Evolutionary conservation across 1,140 invertebrate genomes (phyloP).

Genomic region (Orussus abietinus): DNA sequence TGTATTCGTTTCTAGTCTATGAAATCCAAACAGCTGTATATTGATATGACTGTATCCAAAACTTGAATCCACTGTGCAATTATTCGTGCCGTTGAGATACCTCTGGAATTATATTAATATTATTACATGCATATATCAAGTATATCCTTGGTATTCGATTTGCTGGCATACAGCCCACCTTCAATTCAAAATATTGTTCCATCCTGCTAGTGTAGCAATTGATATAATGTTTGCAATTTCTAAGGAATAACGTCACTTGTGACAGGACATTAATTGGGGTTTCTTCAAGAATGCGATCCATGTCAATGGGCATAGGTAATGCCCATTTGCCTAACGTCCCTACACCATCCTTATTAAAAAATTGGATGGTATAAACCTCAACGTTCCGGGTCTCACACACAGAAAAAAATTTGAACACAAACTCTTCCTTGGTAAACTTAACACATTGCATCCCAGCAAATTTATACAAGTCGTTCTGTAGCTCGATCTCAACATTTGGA

Average conservation of each 20-base stretch:
- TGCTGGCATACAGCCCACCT: slow-evolving; percentile 18
- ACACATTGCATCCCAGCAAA: slow-evolving; percentile 24
- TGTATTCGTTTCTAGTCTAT: slow-evolving; percentile 8
- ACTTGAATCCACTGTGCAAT: slow-evolving; percentile 18
- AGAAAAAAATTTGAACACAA: slow-evolving; percentile 22
- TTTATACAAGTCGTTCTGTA: slow-evolving; percentile 20
- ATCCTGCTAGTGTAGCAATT: slow-evolving; percentile 22
- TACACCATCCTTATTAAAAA: slow-evolving; percentile 13
- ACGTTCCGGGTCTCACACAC: neutral
- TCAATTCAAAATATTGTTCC: slow-evolving; percentile 21
- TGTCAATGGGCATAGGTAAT: slow-evolving; percentile 26
- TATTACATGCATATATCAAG: no score
- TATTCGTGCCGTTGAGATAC: neutral
- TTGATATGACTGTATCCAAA: slow-evolving; percentile 14
- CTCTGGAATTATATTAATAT: slow-evolving; percentile 16
- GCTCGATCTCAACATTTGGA: slow-evolving; percentile 9
- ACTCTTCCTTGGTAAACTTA: slow-evolving; percentile 13
- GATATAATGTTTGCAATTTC: slow-evolving; percentile 20
- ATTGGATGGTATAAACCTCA: slow-evolving; percentile 19
- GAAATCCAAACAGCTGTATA: slow-evolving; percentile 18
- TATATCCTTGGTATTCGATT: no score
- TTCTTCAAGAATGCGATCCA: slow-evolving; percentile 15
- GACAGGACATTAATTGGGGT: slow-evolving; percentile 14
- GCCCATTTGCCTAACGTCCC: slow-evolving; percentile 27
- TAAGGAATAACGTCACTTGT: slow-evolving; percentile 20